Conservation (phyloP, 2,888 invertebrate genomes). For the Abscondita cerata region DNA sequence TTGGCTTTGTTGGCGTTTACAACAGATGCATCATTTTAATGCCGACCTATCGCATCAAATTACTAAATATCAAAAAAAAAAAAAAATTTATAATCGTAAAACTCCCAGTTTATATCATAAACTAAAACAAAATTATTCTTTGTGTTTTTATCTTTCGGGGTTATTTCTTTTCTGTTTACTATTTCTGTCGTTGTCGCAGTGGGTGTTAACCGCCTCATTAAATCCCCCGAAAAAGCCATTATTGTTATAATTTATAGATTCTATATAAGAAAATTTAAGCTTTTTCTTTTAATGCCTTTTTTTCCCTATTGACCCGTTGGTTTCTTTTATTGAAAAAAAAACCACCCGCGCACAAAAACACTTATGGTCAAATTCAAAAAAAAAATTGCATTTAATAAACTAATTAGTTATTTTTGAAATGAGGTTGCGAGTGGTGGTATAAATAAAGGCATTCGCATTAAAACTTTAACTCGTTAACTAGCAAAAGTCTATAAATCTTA, state of each 20-base stretch:
- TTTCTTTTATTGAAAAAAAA: no score
- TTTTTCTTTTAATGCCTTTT: neutral
- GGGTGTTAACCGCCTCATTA: conserved; percentile 31
- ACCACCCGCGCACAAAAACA: no score
- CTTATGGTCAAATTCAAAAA: no score
- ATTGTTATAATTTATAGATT: conserved; percentile 22
- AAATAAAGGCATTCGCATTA: conserved; percentile 5
- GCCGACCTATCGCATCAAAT: conserved; percentile 3
- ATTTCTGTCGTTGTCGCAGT: conserved; percentile 4
- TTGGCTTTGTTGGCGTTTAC: conserved; percentile 28
- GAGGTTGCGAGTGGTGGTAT: neutral
- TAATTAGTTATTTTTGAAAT: conserved; percentile 5
- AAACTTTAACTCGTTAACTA: neutral
- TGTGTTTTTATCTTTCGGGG: no score
- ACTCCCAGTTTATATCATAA: no score
- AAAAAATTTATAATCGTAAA: no score
- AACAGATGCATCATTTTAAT: conserved; percentile 7
- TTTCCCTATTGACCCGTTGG: neutral
- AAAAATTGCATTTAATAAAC: no score
- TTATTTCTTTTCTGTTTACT: conserved; percentile 1
- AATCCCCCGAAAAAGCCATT: conserved; percentile 23
- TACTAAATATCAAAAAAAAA: no score
- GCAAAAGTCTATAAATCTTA: no score
- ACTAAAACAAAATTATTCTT: no score
- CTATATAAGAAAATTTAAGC: conserved; percentile 10